These are phyloP conservation scores for Leucania comma DNA, from an alignment of 2,888 invertebrate species.

Conservation along the genomic window DNA sequence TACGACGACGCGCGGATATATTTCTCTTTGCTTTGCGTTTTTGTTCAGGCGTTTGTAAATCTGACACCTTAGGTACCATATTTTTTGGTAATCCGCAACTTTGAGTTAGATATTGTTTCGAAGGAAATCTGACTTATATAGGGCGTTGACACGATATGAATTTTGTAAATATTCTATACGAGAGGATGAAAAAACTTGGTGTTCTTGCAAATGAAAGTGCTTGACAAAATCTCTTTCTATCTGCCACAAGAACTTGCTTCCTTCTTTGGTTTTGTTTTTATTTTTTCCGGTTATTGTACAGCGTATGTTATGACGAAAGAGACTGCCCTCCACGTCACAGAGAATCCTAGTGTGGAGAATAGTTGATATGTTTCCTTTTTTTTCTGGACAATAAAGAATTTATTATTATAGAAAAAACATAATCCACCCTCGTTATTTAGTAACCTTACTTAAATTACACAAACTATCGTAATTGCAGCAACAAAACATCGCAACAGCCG, in stretches of 20 bases:
- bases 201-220: background rate
- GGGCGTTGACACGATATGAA: constrained; percentile 19
- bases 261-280: too few relatives aligned
- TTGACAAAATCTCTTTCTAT: background rate
- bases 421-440: background rate
- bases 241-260: too few relatives aligned
- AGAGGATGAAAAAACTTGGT: background rate
- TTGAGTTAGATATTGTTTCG: constrained; percentile 49
- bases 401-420: too few relatives aligned
- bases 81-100: constrained; percentile 60
- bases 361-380: too few relatives aligned
- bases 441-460: background rate
- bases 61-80: constrained; percentile 67
- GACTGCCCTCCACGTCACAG: too few relatives aligned
- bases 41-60: constrained; percentile 74
- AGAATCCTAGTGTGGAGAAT: too few relatives aligned
- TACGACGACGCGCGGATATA: constrained; percentile 67
- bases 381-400: too few relatives aligned
- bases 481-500: constrained; percentile 74
- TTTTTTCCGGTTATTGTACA: too few relatives aligned
- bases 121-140: constrained; percentile 51
- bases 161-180: constrained; percentile 7
- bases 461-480: constrained; percentile 35
- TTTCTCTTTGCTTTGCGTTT: constrained; percentile 71
- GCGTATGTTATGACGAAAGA: too few relatives aligned